Evolutionary conservation across 1,140 invertebrate genomes (phyloP), one percentile per base, ranked within the genome.

Genomic region (Apis dorsata): DNA sequence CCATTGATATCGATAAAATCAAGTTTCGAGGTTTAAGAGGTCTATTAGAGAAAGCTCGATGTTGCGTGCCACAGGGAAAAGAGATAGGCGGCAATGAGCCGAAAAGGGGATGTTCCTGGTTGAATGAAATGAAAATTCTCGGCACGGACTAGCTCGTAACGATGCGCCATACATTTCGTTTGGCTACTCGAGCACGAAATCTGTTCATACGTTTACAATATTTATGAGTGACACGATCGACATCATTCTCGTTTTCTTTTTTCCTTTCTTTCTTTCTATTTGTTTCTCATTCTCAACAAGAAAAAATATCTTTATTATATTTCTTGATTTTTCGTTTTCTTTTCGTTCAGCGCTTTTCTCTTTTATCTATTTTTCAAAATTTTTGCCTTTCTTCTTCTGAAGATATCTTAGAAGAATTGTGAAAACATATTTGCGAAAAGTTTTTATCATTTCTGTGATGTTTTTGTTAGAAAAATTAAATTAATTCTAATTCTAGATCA

Each of bases 141-240:
- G 66, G 24, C 81, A 83, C 75, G 66, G 34, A 0, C 51, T 13
- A 66, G n/a, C 19, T 28, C 59, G 57, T 83, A 60, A 81, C 65
- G 65, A 55, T 51, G 11, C 49, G 17, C 28, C 72, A 34, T 76
- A 79, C 69, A 76, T 81, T 68, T 76, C 63, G 55, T 81, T 81
- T 59, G 53, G 53, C 34, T 73, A 76, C 59, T 83, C 74, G 81
- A 83, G 81, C 74, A 71, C 66, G 66, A 83, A 79, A 83, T 83
- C 81, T 83, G 74, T 79, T 83, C 68, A 24, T 83, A 83, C 75
- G 66, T 11, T 70, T 65, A 44, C 66, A 70, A 83, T 83, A 83
- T 78, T 83, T 78, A 78, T 57, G 51, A 44, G 57, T 17, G 15
- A 4, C 70, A 51, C 59, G 34, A 59, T 68, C 51, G 10, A 1